A percentile compares a stretch with the other conserved stretches of the same genome.
Evolutionary conservation across 1,140 invertebrate genomes (phyloP).

Genomic region (Dermatophagoides farinae): DNA sequence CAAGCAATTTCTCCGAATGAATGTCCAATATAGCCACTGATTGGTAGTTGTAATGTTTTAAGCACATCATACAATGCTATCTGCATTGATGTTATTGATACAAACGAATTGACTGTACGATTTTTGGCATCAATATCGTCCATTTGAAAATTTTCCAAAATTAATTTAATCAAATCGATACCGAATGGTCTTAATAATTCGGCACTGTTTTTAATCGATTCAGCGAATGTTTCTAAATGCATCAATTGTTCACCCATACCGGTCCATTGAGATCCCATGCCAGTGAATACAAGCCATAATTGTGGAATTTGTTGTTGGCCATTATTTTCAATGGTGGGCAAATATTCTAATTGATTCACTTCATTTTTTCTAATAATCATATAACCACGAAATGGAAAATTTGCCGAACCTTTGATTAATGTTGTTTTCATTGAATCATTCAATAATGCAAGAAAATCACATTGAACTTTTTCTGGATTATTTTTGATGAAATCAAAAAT

Average conservation of each 20-base stretch:
- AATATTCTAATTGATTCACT: not conserved
- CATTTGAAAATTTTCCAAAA: conserved; percentile 50
- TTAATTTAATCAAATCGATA: conserved; percentile 56
- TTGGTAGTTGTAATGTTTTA: conserved; percentile 25
- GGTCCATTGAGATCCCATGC: conserved; percentile 90
- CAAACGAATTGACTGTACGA: conserved; percentile 59
- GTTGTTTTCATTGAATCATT: conserved; percentile 3
- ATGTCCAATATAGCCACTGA: conserved; percentile 36
- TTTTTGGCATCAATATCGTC: conserved; percentile 59
- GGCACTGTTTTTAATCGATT: conserved; percentile 49
- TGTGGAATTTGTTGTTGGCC: not conserved
- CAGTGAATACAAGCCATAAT: conserved; percentile 55
- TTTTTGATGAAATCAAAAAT: conserved; percentile 25
- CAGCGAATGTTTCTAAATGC: conserved; percentile 49
- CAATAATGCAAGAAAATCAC: conserved; percentile 2
- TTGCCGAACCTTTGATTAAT: conserved; percentile 6
- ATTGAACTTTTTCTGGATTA: conserved; percentile 19
- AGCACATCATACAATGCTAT: conserved; percentile 32
- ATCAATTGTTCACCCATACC: conserved; percentile 74
- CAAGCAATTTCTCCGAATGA: conserved; percentile 32
- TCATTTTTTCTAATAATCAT: conserved; percentile 9
- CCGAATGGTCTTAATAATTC: conserved; percentile 48
- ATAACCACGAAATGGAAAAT: conserved; percentile 12
- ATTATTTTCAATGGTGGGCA: not conserved
- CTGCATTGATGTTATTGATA: conserved; percentile 63